Conservation (phyloP, 2,113 vertebrate species). For the Festucalex cinctus region DNA sequence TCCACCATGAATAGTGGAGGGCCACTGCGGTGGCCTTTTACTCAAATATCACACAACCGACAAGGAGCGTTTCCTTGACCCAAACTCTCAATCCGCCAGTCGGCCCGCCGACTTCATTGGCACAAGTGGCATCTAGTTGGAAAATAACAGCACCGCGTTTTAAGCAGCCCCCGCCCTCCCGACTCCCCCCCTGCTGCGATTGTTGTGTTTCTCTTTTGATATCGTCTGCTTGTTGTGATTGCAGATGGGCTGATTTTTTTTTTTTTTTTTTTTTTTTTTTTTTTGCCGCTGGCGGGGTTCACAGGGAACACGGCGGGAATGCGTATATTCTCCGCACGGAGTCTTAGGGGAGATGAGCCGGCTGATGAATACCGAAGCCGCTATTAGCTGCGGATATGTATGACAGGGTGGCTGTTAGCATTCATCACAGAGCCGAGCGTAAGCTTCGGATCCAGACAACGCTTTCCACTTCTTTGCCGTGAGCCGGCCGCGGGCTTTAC, state of each 20-base stretch:
- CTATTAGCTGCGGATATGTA: background rate
- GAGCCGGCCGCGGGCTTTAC: background rate
- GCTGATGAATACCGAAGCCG: background rate
- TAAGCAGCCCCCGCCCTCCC: background rate
- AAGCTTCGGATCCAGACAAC: background rate
- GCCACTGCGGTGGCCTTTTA: background rate
- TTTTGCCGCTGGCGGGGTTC: background rate
- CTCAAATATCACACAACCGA: constrained; percentile 12
- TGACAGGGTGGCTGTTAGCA: constrained; percentile 1
- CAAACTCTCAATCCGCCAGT: background rate
- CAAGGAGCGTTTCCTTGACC: background rate
- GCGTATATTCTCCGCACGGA: background rate
- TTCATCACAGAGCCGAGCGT: background rate
- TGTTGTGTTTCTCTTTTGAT: constrained; percentile 12
- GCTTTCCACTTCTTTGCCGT: background rate
- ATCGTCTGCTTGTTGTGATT: background rate
- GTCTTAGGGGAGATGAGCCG: constrained; percentile 1
- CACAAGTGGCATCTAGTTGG: constrained; percentile 3
- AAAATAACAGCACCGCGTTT: background rate
- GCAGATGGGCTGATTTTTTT: constrained; percentile 8
- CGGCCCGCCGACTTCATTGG: constrained; percentile 3
- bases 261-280: too few species aligned
- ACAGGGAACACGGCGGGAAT: constrained; percentile 2
- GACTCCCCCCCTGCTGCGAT: constrained; percentile 6
- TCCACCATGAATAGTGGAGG: too few species aligned